Evolutionary conservation across 2,888 invertebrate species (phyloP), one percentile per base, ranked within the genome.

Genomic region (Hyalella azteca): DNA sequence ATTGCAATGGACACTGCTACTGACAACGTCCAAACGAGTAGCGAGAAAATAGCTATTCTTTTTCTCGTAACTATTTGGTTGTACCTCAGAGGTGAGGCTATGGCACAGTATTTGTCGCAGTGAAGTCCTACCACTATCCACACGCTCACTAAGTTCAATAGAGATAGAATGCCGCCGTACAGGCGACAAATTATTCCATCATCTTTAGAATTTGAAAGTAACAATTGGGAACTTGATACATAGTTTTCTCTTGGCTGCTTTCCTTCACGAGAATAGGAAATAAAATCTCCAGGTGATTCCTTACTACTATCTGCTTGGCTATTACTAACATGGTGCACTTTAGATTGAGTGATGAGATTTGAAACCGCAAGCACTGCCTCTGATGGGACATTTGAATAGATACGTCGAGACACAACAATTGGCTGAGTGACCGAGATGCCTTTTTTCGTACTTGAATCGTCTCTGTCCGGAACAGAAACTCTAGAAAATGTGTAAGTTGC

Each of bases 41-140:
- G 83, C 48, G 84, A 86, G 85, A 93, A 93, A 79, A 91, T 89
- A 80, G 92, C 88, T 7, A 92, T 92, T 90, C 92, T 92, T 85
- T 90, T 91, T 0, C 93, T 91, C 54, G 92, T 93, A 32, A 94
- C 93, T 80, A 94, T 90, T 78, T 93, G 92, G 39, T 92, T 92
- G 88, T 94, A 94, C 87, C 94, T 94, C 81, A 94, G 88, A 0
- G 94, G 94, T 0, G 93, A 92, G 0, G 93, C 92, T 78, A 94
- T 94, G 60, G 94, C 94, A 82, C 93, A 93, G 84, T 93, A 94
- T 82, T 84, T 84, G 78, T 84, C 84, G 49, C 81, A 82, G 86
- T 94, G 94, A 82, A 94, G 89, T 4, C 93, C 94, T 85, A 93
- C 93, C 45, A 94, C 92, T 2, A 93, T 94, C 94, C 94, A 94